Evolutionary conservation across 1,140 invertebrate species (phyloP).

Genomic region (Brachionus plicatilis): DNA sequence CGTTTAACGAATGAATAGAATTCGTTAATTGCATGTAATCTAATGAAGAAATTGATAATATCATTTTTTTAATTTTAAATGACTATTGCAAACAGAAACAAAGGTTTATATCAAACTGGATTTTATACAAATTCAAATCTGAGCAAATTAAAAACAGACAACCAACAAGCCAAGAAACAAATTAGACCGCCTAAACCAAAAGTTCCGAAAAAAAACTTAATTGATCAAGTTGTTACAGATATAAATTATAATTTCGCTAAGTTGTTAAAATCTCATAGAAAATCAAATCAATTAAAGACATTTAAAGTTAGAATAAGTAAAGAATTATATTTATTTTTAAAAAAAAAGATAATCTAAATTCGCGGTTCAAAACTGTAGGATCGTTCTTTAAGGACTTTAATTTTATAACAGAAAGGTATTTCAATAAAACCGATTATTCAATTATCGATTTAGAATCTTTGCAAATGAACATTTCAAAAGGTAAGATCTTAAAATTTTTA

Average conservation of each 20-base stretch:
- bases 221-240: background rate
- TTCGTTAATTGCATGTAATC: background rate
- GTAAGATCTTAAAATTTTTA: background rate
- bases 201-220: background rate
- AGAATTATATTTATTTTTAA: background rate
- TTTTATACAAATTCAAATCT: background rate
- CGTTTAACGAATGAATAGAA: background rate
- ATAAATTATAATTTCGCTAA: background rate
- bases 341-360: background rate
- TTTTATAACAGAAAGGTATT: background rate
- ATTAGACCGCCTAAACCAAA: background rate
- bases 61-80: background rate
- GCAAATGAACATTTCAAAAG: background rate
- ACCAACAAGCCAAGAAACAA: background rate
- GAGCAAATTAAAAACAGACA: background rate
- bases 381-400: background rate
- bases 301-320: background rate
- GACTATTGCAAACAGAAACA: background rate
- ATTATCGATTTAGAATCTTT: background rate
- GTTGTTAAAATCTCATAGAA: background rate
- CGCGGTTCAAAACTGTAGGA: background rate
- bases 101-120: background rate
- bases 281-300: background rate
- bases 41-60: background rate
- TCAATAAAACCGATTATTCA: background rate